Percentiles rank a stretch among this genome's conserved stretches.
Conservation (phyloP, 2,888 invertebrate genomes). For the Agriopis marginaria region DNA sequence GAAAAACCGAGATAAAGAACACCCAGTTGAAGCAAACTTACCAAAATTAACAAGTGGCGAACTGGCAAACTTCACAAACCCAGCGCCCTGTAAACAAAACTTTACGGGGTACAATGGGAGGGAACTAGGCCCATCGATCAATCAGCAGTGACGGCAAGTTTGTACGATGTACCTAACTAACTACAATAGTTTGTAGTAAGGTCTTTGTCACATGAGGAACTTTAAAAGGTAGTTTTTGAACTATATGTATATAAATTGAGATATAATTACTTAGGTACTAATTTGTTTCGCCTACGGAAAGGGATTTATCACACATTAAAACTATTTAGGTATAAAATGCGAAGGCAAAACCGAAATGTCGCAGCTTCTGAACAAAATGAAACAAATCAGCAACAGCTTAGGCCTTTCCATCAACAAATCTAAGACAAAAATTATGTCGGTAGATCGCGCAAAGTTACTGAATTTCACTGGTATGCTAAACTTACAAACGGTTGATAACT, state of each 20-base stretch:
- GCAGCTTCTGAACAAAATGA: too few relatives aligned
- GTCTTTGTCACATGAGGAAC: slow-evolving; percentile 32
- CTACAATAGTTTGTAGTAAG: slow-evolving; percentile 24
- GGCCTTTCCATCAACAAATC: too few relatives aligned
- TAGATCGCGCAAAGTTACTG: too few relatives aligned
- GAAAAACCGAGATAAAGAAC: slow-evolving; percentile 47
- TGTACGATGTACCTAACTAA: slow-evolving; percentile 51
- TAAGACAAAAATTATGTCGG: too few relatives aligned
- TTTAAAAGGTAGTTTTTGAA: slow-evolving; percentile 14
- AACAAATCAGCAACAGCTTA: too few relatives aligned
- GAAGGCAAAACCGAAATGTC: too few relatives aligned
- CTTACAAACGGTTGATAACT: too few relatives aligned
- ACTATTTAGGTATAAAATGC: too few relatives aligned
- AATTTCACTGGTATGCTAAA: too few relatives aligned
- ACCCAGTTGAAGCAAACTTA: slow-evolving; percentile 36
- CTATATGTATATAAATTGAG: slow-evolving; percentile 2
- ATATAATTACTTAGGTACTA: background rate
- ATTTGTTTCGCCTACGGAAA: background rate
- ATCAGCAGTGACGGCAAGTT: slow-evolving; percentile 61
- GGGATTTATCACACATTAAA: too few relatives aligned
- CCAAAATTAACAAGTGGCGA: slow-evolving; percentile 48
- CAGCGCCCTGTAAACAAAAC: slow-evolving; percentile 68
- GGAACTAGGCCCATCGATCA: slow-evolving; percentile 65
- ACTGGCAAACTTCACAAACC: slow-evolving; percentile 47
- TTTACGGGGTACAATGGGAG: slow-evolving; percentile 58